Conservation (phyloP, 2,888 invertebrate genomes). For the Bellardia bayeri region DNA sequence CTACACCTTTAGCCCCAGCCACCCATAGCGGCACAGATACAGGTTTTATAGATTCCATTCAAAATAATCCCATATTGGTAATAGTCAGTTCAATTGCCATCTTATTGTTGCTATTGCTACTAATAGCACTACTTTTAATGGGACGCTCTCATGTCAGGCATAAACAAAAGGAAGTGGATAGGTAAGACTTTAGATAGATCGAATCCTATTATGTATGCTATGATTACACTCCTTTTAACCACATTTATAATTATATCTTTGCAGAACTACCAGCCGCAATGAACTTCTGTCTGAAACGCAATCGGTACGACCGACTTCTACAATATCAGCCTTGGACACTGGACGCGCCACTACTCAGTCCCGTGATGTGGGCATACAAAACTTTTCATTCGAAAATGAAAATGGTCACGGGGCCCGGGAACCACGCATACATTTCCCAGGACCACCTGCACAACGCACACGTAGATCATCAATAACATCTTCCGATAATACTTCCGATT, state of each 20-base stretch:
- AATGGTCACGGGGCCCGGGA: constrained; percentile 63
- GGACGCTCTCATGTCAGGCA: constrained; percentile 80
- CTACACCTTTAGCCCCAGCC: constrained; percentile 83
- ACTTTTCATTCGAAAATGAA: constrained; percentile 81
- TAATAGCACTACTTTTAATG: constrained; percentile 82
- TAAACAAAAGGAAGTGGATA: constrained; percentile 78
- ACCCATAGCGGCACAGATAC: constrained; percentile 78
- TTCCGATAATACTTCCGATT: constrained; percentile 83
- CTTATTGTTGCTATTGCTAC: constrained; percentile 80
- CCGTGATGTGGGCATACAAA: constrained; percentile 81
- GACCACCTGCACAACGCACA: constrained; percentile 77
- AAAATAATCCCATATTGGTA: constrained; percentile 82
- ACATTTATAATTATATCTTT: constrained; percentile 2
- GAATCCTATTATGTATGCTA: background rate
- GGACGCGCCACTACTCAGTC: constrained; percentile 77
- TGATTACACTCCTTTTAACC: no score
- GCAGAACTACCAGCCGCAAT: constrained; percentile 81
- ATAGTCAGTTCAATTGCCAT: constrained; percentile 81
- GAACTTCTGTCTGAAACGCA: constrained; percentile 80
- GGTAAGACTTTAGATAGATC: constrained; percentile 75
- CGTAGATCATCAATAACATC: constrained; percentile 81
- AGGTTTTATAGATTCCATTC: constrained; percentile 81
- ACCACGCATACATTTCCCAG: constrained; percentile 79
- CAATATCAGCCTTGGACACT: constrained; percentile 77
- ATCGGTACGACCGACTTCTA: constrained; percentile 78